These are phyloP conservation scores for Parauchenoglanis ngamensis DNA, from an alignment of 2,797 vertebrate species.

Conservation along the genomic window DNA sequence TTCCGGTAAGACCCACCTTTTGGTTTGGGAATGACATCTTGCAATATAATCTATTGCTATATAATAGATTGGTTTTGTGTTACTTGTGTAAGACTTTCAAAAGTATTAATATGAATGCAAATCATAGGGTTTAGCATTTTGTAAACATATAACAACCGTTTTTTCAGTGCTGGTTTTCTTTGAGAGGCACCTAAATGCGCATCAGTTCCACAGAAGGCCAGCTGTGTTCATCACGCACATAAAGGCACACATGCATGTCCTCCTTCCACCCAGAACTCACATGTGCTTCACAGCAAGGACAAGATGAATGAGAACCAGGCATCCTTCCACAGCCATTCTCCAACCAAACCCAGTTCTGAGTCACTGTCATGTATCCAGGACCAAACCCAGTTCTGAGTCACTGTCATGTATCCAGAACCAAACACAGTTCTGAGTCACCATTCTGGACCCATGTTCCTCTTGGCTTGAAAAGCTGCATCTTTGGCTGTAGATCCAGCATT, in stretches of 20 bases:
- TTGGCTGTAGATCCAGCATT: constrained; percentile 45
- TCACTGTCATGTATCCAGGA: constrained; percentile 30
- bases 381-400: constrained; percentile 43
- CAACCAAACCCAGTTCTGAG: constrained; percentile 35
- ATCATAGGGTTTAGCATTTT: neutral
- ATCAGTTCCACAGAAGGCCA: neutral
- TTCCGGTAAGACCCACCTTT: constrained; percentile 30
- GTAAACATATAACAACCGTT: neutral
- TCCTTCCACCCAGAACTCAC: constrained; percentile 16
- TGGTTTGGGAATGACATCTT: neutral
- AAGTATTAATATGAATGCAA: neutral
- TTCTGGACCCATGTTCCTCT: constrained; percentile 38
- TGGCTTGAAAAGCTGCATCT: constrained; percentile 38
- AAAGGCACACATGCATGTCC: constrained; percentile 16
- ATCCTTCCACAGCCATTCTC: neutral
- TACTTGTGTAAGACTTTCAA: neutral
- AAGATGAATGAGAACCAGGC: constrained; percentile 3
- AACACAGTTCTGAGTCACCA: constrained; percentile 42
- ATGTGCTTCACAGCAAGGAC: constrained; percentile 14
- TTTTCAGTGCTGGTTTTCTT: neutral
- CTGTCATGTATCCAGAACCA: constrained; percentile 27
- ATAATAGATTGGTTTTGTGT: neutral
- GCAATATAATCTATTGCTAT: neutral
- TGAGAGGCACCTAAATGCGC: neutral
- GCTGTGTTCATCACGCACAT: constrained; percentile 14